Base-by-base conservation (phyloP, 2,113 vertebrate species). In the Ceratotherium simum region DNA sequence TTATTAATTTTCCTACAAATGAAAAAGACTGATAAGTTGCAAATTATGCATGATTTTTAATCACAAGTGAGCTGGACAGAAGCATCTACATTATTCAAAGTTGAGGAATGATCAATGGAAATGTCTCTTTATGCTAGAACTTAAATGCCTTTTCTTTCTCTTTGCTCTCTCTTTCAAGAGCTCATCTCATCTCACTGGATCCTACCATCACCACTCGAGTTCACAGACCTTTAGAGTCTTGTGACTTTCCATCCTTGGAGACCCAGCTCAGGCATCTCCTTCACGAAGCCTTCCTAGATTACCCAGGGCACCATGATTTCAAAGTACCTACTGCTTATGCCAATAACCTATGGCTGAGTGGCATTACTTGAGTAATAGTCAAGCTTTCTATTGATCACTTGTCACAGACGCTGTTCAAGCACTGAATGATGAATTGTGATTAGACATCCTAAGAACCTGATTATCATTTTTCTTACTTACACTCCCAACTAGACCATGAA, bases 1-100 rank as follows among this genome's bases (percentile, higher is more conserved):
- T 70, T 65, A 56, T 91, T 78, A 69, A 51, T 81, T 95, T 93
- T 85, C 62, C 65, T 46, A 86, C 29, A 84, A 75, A 75, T 87
- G 18, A 70, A 97, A 87, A 91, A 54, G 51, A 70, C 48, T n/a
- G 56, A 36, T 27, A 89, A 39, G 33, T 75, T 67, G n/a, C 48
- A 81, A 85, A 75, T 76, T 72, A 60, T 39, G 17, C 31, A 65
- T 39, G 10, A 67, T 48, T 91, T 89, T 89, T 39, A 85, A 90
- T 93, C 58, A 84, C 56, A 83, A 80, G 76, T 78, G 76, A 64
- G 14, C n/a, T 67, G 20, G n/a, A 46, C 18, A 75, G 42, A 86
- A 73, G 2, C 20, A 33, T 18, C 6, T 90, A n/a, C n/a, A 64
- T 75, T 94, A 85, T 65, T 92, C 51, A 83, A 94, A 80, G 46